Conservation (phyloP, 2,113 vertebrate genomes). For the Saguinus midas region DNA sequence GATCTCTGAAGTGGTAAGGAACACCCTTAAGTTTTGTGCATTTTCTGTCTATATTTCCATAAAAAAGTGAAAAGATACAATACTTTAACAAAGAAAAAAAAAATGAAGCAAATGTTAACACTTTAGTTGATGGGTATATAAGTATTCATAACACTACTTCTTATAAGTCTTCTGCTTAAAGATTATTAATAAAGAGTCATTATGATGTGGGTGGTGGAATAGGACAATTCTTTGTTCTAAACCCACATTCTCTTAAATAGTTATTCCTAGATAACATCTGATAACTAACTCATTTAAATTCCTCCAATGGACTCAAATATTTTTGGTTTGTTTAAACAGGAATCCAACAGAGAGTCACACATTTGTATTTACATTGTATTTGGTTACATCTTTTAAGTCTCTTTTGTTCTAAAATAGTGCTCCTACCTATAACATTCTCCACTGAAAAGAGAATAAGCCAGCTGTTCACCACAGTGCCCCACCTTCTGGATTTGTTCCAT, state of each 20-base stretch:
- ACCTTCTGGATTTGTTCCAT: neutral
- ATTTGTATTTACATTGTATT: neutral
- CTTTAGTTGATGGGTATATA: neutral
- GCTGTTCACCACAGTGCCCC: neutral
- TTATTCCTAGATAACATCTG: neutral
- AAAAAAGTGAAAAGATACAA: slow-evolving; percentile 33
- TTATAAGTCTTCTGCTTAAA: neutral
- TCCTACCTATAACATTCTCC: neutral
- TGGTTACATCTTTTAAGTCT: neutral
- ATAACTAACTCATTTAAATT: neutral
- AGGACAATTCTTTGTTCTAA: neutral
- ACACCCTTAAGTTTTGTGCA: neutral
- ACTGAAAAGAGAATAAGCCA: neutral
- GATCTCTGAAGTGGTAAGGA: neutral
- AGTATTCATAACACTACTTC: neutral
- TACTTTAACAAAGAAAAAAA: neutral
- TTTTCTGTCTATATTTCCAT: neutral
- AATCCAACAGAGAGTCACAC: neutral
- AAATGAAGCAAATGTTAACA: slow-evolving; percentile 29
- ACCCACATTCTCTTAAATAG: neutral
- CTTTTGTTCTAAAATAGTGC: neutral
- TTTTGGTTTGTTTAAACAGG: neutral
- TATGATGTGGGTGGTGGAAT: neutral
- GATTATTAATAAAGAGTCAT: neutral
- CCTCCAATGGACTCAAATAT: neutral